A percentile compares a stretch with the other conserved stretches of the same genome.
Conservation (phyloP, 2,888 invertebrate species). For the Leptura quadrifasciata region DNA sequence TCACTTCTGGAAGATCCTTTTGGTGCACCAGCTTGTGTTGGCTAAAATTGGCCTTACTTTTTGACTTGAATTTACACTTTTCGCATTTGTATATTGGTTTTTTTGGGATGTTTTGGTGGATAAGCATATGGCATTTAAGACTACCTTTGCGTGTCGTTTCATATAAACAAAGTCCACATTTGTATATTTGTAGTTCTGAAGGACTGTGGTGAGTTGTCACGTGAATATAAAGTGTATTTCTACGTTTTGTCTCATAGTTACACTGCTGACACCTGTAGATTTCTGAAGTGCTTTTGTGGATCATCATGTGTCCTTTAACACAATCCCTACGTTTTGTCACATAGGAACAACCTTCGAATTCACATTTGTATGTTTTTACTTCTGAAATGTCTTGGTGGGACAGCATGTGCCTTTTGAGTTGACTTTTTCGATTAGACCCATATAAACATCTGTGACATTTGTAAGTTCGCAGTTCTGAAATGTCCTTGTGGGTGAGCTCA, state of each 20-base stretch:
- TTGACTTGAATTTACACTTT: not conserved
- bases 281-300: not conserved
- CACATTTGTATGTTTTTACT: not conserved
- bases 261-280: not conserved
- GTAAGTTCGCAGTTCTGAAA: not conserved
- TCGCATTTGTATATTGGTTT: not conserved
- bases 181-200: not conserved
- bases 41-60: not conserved
- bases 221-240: not conserved
- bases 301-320: not conserved
- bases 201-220: not conserved
- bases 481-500: not conserved
- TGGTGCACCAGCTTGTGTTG: not conserved
- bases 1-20: not conserved
- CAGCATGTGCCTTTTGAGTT: not conserved
- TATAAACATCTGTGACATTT: not conserved
- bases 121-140: not conserved
- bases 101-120: not conserved
- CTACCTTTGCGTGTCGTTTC: not conserved
- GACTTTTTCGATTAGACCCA: not conserved
- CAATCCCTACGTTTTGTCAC: not conserved
- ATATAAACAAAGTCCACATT: not conserved
- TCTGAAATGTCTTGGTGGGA: constrained; percentile 2
- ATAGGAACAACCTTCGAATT: not conserved
- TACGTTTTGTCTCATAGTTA: not conserved